Evolutionary conservation across 2,888 invertebrate species (phyloP).

Genomic region (Saturnia pavonia): DNA sequence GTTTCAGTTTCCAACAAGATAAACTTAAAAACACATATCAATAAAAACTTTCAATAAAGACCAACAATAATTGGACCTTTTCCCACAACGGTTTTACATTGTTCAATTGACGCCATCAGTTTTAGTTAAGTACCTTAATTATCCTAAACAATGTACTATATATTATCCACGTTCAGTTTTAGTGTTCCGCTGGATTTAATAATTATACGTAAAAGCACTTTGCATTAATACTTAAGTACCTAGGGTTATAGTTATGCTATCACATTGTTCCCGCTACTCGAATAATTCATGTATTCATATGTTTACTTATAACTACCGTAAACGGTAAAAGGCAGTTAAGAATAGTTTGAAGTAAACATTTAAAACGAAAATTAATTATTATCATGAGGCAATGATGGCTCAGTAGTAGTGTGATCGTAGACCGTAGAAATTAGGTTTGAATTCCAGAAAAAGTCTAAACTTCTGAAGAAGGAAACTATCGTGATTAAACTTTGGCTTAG

Average conservation of each 20-base stretch:
- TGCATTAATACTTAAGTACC: slow-evolving; percentile 34
- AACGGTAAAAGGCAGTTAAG: not conserved
- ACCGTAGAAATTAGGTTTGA: not conserved
- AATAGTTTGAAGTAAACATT: not conserved
- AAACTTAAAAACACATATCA: not conserved
- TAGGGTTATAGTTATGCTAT: slow-evolving; percentile 34
- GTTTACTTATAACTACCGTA: not conserved
- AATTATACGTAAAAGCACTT: slow-evolving; percentile 39
- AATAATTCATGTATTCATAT: slow-evolving; percentile 29
- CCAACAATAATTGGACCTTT: not conserved
- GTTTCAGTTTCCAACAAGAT: too few species aligned
- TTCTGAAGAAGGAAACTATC: not conserved
- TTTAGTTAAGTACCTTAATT: not conserved
- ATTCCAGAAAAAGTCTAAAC: not conserved
- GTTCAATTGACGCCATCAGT: not conserved
- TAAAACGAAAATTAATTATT: not conserved
- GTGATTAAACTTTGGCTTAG: not conserved
- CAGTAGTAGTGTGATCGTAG: not conserved
- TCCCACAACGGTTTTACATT: not conserved
- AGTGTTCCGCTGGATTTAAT: slow-evolving; percentile 36
- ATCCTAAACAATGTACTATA: not conserved
- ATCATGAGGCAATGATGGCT: too few species aligned
- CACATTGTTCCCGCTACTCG: slow-evolving; percentile 21
- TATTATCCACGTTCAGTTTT: slow-evolving; percentile 18
- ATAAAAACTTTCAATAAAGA: not conserved